Base-by-base conservation (phyloP, 2,888 invertebrate species). In the Cordylochernes scorpioides region DNA sequence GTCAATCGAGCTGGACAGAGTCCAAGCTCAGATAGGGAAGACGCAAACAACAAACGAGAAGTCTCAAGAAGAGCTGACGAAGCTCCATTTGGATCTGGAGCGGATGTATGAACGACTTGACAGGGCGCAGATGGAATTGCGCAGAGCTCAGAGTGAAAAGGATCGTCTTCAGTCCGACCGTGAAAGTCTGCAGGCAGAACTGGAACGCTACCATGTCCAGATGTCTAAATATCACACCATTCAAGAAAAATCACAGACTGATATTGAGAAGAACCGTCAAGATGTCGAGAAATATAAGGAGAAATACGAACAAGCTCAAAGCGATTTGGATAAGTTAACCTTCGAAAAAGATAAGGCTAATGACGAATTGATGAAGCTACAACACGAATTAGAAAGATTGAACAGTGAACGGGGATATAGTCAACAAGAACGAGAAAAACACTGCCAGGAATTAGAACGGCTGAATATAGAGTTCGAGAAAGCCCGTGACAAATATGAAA, bases 71-170 rank as follows among this genome's bases (percentile, higher is more conserved):
- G 84, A 84, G 55, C 64, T 75, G 44, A 71, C 75, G 1, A 62
- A 77, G 44, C 65, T 78, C 44, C 74, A 77, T 48, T 80, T 77
- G 44, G 82, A 82, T 55, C 61, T 75, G 27, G 82, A 82, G 49
- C 82, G 80, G 53, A 69, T 77, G 61, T 74, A 75, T 46, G 82
- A 82, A 46, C 77, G 80, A 44, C 73, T 77, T 46, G 82, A 82
- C 42, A 71, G 77, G 49, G 64, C 68, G 31, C 71, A 78, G 22
- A 29, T 18, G 9, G 42, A 42, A 21, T 25, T 39, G 10, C 27
- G 39, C 10, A 34, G 39, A 31, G 65, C 75, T 5, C 75, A 78
- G 46, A 64, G 64, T 2, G 74, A 75, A 44, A 59, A 71, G 29
- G 74, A 70, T 35, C 62, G 68, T 44, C 57, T 65, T 14, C 62